These are phyloP conservation scores for Heliornis fulica DNA, from an alignment of 2,113 vertebrate genomes.

Conservation along the genomic window DNA sequence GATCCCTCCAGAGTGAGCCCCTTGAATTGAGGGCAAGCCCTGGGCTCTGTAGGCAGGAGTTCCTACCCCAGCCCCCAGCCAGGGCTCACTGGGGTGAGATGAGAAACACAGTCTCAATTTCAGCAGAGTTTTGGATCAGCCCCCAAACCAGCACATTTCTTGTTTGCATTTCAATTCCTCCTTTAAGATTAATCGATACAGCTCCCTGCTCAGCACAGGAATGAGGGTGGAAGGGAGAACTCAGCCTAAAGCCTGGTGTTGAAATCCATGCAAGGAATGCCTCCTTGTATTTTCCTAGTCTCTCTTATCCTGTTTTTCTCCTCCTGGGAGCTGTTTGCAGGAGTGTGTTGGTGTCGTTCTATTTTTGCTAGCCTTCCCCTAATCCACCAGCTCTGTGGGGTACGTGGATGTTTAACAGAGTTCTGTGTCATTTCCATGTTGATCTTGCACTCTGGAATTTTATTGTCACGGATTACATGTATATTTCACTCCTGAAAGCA, in stretches of 20 bases:
- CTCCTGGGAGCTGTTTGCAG: conserved; percentile 49
- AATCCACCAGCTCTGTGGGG: conserved; percentile 18
- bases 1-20: neutral
- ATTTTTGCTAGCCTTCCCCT: conserved; percentile 22
- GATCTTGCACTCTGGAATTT: neutral
- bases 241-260: neutral
- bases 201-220: neutral
- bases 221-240: conserved; percentile 8
- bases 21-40: neutral
- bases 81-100: neutral
- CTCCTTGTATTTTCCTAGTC: conserved; percentile 36
- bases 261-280: neutral
- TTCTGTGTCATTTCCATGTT: conserved; percentile 7
- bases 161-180: conserved; percentile 12
- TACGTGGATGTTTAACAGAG: conserved; percentile 2
- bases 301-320: conserved; percentile 1
- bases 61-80: neutral
- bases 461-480: neutral
- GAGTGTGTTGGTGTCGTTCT: conserved; percentile 33
- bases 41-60: neutral
- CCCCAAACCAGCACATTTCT: neutral
- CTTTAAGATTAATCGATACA: neutral
- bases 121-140: neutral
- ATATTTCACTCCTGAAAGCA: neutral
- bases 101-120: neutral